phyloP scores from a whole-genome alignment of 2,888 invertebrate genomes.

The Rhagonycha fulva region DNA sequence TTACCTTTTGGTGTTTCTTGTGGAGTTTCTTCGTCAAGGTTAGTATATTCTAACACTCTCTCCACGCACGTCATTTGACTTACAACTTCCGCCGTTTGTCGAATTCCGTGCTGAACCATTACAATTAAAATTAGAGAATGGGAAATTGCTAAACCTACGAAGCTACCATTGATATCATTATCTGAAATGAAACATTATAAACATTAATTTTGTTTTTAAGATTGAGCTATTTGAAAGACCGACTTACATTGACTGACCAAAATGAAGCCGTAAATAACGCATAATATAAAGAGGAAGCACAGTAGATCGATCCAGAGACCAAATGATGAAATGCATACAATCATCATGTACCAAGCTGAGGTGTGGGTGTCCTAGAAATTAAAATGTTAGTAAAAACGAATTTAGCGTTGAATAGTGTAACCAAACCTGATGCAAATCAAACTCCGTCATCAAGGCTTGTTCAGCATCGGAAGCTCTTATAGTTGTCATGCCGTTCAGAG shows the following conservation, averaged over 20 bases:
- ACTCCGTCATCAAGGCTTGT: constrained; percentile 67
- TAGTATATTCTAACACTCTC: constrained; percentile 74
- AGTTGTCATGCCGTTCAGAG: constrained; percentile 80
- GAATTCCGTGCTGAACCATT: constrained; percentile 77
- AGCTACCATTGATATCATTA: constrained; percentile 56
- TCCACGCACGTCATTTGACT: constrained; percentile 78
- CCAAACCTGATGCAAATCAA: constrained; percentile 64
- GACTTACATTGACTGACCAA: constrained; percentile 56
- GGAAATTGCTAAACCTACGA: constrained; percentile 71
- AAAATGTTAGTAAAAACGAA: neutral
- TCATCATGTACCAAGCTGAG: constrained; percentile 64
- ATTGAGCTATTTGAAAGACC: constrained; percentile 26
- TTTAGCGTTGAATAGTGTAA: neutral
- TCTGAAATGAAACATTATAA: constrained; percentile 5
- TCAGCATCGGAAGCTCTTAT: constrained; percentile 79
- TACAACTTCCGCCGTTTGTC: constrained; percentile 74
- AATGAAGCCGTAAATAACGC: constrained; percentile 67
- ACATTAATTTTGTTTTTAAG: neutral
- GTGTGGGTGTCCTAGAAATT: constrained; percentile 62
- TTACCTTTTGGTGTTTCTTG: constrained; percentile 56
- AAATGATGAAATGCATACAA: constrained; percentile 65
- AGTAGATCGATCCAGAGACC: constrained; percentile 69
- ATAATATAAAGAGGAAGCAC: constrained; percentile 63
- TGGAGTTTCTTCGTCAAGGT: constrained; percentile 69
- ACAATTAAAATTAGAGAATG: constrained; percentile 73